phyloP scores from a whole-genome alignment of 2,888 invertebrate species.

The Drosophila mettleri region DNA sequence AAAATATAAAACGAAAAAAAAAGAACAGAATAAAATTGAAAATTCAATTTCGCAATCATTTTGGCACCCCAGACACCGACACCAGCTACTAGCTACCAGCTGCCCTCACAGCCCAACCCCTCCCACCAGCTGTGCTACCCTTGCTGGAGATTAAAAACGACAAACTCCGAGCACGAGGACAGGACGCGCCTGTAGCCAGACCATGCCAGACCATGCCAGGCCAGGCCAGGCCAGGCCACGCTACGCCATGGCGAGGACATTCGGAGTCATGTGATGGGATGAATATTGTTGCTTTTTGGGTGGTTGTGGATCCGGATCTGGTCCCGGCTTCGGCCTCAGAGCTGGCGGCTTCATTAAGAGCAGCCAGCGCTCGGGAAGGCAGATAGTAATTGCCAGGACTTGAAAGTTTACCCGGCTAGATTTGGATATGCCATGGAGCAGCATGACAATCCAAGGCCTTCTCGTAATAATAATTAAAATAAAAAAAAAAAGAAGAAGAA shows the following conservation, averaged over 20 bases:
- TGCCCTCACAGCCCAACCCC: conserved; percentile 4
- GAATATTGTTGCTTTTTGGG: conserved; percentile 13
- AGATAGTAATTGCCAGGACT: conserved; percentile 68
- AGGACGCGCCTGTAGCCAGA: conserved; percentile 29
- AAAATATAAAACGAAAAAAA: conserved; percentile 16
- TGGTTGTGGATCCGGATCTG: conserved; percentile 29
- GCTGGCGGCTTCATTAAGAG: conserved; percentile 45
- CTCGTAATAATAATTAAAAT: conserved; percentile 73
- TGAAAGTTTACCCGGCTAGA: conserved; percentile 58
- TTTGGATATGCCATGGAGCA: conserved; percentile 27
- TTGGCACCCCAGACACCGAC: conserved; percentile 66
- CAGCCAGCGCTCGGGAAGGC: conserved; percentile 34
- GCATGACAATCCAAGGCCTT: conserved; percentile 31
- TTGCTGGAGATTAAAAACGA: conserved; percentile 70
- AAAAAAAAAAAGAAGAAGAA: too few species aligned
- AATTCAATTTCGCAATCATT: conserved; percentile 78
- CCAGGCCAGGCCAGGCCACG: conserved; percentile 4
- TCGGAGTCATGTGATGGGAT: conserved; percentile 29
- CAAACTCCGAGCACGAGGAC: conserved; percentile 60
- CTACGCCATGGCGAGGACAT: conserved; percentile 28
- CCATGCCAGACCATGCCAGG: conserved; percentile 5
- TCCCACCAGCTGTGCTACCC: conserved; percentile 26
- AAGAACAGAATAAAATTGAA: conserved; percentile 64
- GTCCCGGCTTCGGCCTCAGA: conserved; percentile 15
- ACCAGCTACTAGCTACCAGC: conserved; percentile 23